These are phyloP conservation scores for Ariopsis seemanni DNA, from an alignment of 2,113 vertebrate genomes.

Conservation along the genomic window DNA sequence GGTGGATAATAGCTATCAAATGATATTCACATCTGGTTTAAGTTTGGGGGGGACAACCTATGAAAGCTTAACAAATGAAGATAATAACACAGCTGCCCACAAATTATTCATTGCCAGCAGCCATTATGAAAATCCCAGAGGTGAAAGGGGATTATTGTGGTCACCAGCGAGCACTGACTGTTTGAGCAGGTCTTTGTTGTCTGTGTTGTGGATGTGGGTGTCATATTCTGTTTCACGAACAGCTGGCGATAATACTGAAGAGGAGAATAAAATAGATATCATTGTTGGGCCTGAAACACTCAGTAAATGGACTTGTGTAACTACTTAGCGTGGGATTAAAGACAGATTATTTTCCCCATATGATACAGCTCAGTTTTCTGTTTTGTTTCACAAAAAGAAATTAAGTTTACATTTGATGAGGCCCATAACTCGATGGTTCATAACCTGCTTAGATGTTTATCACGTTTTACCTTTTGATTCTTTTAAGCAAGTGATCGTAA, in stretches of 20 bases:
- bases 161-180: slow-evolving; percentile 14
- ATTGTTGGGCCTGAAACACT: slow-evolving; percentile 44
- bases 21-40: neutral
- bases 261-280: slow-evolving; percentile 50
- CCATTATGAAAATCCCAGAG: slow-evolving; percentile 25
- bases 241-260: slow-evolving; percentile 56
- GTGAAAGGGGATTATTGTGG: slow-evolving; percentile 29
- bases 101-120: slow-evolving; percentile 6
- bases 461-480: slow-evolving; percentile 6
- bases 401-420: neutral
- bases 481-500: slow-evolving; percentile 4
- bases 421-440: slow-evolving; percentile 4
- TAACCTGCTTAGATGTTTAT: slow-evolving; percentile 32
- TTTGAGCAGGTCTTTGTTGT: slow-evolving; percentile 49
- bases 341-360: slow-evolving; percentile 6
- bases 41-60: neutral
- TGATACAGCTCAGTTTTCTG: neutral
- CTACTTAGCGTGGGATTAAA: slow-evolving; percentile 42
- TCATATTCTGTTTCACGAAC: slow-evolving; percentile 54
- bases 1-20: neutral
- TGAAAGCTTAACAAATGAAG: neutral
- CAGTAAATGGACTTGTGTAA: slow-evolving; percentile 25
- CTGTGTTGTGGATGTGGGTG: slow-evolving; percentile 58
- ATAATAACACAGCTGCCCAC: neutral
- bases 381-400: neutral